These are phyloP conservation scores for Dermatemys mawii DNA, from an alignment of 2,113 vertebrate species.

Conservation along the genomic window DNA sequence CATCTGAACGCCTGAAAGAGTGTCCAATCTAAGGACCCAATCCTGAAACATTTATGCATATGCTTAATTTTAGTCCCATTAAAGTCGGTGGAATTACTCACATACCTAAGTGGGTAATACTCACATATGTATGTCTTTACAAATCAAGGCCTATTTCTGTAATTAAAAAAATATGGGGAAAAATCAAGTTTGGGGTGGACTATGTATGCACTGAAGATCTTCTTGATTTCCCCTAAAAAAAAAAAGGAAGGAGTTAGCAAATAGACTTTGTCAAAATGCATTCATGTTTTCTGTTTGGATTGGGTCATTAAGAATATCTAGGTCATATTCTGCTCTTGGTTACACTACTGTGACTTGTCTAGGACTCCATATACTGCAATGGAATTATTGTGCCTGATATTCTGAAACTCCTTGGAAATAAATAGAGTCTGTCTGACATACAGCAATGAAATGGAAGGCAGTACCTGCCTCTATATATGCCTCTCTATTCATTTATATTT, in stretches of 20 bases:
- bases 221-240: background rate
- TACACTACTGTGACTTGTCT: background rate
- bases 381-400: background rate
- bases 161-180: background rate
- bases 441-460: background rate
- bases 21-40: background rate
- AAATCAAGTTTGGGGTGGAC: background rate
- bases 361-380: background rate
- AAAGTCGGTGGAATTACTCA: background rate
- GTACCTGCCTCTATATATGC: too few species aligned
- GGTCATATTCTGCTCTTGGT: background rate
- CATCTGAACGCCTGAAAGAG: background rate
- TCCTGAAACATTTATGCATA: background rate
- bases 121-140: background rate
- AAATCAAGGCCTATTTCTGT: accelerated
- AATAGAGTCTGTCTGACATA: background rate
- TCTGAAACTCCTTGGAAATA: background rate
- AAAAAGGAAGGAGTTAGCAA: background rate
- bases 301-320: background rate
- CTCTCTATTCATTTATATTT: background rate
- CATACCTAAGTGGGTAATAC: background rate
- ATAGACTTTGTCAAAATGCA: background rate
- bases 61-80: background rate
- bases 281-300: background rate
- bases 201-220: background rate